These are phyloP conservation scores for Tupaia chinensis DNA, from an alignment of 2,113 vertebrate genomes.

Conservation along the genomic window DNA sequence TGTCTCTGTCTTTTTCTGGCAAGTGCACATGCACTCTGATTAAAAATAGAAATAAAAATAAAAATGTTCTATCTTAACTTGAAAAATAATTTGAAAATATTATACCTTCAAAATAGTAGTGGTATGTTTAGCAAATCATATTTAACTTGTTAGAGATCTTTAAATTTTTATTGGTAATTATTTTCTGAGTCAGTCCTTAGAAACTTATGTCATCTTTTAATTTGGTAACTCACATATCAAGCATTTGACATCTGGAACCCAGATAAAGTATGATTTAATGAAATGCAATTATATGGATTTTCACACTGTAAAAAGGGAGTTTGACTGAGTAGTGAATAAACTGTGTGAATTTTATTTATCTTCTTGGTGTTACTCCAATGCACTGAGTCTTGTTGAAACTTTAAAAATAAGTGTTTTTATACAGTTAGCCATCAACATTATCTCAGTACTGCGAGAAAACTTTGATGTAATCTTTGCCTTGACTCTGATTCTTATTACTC, in stretches of 20 bases:
- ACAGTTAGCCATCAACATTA: background rate
- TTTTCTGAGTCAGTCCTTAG: background rate
- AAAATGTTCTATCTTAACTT: background rate
- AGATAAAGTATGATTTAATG: background rate
- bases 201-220: background rate
- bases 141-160: background rate
- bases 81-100: background rate
- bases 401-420: slow-evolving; percentile 1
- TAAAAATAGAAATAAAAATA: too few species aligned
- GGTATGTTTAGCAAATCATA: background rate
- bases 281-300: background rate
- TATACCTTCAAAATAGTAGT: background rate
- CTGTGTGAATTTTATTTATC: background rate
- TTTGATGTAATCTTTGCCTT: background rate
- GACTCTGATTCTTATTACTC: background rate
- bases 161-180: background rate
- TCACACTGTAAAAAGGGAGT: background rate
- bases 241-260: background rate
- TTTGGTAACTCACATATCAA: background rate
- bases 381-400: background rate
- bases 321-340: background rate
- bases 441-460: background rate
- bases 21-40: too few species aligned
- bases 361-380: background rate
- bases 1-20: too few species aligned